Conservation (phyloP, 2,113 vertebrate genomes). For the Lepisosteus osseus region DNA sequence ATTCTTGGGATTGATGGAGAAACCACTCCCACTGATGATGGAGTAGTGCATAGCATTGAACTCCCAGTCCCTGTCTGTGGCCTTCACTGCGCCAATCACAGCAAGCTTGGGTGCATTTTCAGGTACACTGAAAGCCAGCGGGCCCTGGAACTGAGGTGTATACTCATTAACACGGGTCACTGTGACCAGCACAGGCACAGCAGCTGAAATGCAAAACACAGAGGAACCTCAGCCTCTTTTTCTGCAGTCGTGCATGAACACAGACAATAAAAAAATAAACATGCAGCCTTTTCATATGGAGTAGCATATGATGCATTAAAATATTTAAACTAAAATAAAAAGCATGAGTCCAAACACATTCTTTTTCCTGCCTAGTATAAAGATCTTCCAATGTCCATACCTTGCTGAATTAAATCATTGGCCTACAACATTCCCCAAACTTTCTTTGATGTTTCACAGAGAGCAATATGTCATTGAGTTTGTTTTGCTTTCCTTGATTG, state of each 20-base stretch:
- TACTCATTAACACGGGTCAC: constrained; percentile 30
- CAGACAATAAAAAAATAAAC: too few relatives aligned
- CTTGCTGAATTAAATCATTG: too few relatives aligned
- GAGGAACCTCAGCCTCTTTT: not conserved
- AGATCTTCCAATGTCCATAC: too few relatives aligned
- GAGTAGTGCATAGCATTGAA: constrained; percentile 21
- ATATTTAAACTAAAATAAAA: too few relatives aligned
- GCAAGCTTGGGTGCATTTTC: constrained; percentile 9
- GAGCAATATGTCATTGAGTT: too few relatives aligned
- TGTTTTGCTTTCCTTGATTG: too few relatives aligned
- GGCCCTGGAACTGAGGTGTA: constrained; percentile 13
- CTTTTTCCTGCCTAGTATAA: too few relatives aligned
- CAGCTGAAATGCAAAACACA: constrained; percentile 16
- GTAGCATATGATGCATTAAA: too few relatives aligned
- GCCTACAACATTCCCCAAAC: too few relatives aligned
- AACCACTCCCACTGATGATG: constrained; percentile 7
- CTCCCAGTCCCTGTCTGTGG: constrained; percentile 22
- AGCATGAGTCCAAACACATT: too few relatives aligned
- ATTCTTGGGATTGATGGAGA: constrained; percentile 24
- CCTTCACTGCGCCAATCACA: constrained; percentile 12
- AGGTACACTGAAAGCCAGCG: not conserved
- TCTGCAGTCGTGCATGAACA: too few relatives aligned
- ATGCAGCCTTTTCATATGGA: not conserved
- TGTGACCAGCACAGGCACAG: constrained; percentile 22
- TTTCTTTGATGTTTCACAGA: too few relatives aligned